Percentiles rank a stretch among this genome's conserved stretches.
These are phyloP conservation scores for Euwallacea fornicatus DNA, from an alignment of 1,140 invertebrate species.

Conservation along the genomic window DNA sequence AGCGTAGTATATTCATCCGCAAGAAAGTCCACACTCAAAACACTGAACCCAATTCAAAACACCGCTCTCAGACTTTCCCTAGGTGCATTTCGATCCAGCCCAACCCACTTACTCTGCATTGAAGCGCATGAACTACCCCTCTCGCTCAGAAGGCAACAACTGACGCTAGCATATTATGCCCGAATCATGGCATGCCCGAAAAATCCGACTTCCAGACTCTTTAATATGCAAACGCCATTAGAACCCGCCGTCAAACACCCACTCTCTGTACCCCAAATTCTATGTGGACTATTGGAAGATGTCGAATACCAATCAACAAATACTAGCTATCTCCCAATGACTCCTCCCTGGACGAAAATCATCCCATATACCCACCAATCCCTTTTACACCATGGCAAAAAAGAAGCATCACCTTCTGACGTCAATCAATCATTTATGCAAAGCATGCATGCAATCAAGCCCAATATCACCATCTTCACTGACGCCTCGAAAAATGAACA, in stretches of 20 bases:
- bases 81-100: constrained; percentile 24
- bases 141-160: neutral
- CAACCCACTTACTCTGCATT: constrained; percentile 3
- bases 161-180: neutral
- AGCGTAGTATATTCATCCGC: constrained; percentile 21
- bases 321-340: neutral
- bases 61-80: constrained; percentile 20
- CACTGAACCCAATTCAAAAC: constrained; percentile 26
- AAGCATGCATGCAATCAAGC: constrained; percentile 8
- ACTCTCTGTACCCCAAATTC: neutral
- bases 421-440: neutral
- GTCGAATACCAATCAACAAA: neutral
- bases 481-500: constrained; percentile 21
- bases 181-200: neutral
- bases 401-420: neutral
- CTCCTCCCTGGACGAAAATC: constrained; percentile 14
- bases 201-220: neutral
- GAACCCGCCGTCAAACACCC: neutral
- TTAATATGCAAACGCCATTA: neutral
- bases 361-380: neutral
- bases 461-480: constrained; percentile 19
- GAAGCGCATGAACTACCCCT: constrained; percentile 18
- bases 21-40: constrained; percentile 14
- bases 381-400: neutral
- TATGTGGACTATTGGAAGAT: neutral